Percentiles rank a stretch among this genome's conserved stretches.
These are phyloP conservation scores for Crotophaga sulcirostris DNA, from an alignment of 2,113 vertebrate genomes.

Conservation along the genomic window DNA sequence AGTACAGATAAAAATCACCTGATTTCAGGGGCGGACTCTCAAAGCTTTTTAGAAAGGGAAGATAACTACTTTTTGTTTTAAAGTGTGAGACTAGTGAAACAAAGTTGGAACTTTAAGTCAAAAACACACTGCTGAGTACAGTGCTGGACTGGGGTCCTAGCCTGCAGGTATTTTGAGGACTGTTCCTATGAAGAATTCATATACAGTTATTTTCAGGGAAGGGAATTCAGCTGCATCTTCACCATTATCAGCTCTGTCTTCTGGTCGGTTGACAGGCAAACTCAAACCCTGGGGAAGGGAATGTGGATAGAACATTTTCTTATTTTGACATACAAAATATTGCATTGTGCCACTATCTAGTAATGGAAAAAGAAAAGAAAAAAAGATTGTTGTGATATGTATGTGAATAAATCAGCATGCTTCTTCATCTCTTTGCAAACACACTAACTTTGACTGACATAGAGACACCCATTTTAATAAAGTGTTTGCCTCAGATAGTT, in stretches of 20 bases:
- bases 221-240: not conserved
- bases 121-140: not conserved
- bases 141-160: not conserved
- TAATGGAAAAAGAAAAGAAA: not conserved
- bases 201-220: not conserved
- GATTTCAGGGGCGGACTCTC: not conserved
- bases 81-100: not conserved
- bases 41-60: not conserved
- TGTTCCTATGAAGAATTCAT: not conserved
- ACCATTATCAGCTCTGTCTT: conserved; percentile 4
- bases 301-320: conserved; percentile 10
- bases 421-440: conserved; percentile 27
- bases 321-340: conserved; percentile 36
- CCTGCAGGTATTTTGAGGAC: not conserved
- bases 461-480: conserved; percentile 6
- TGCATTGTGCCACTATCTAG: not conserved
- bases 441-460: not conserved
- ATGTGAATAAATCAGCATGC: conserved; percentile 1
- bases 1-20: not conserved
- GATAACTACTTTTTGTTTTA: not conserved
- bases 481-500: conserved; percentile 35
- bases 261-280: not conserved
- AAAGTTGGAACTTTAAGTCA: not conserved
- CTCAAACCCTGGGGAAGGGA: not conserved
- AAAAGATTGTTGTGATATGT: not conserved